Evolutionary conservation across 2,113 vertebrate genomes (phyloP).

Genomic region (Mionectes macconnelli): DNA sequence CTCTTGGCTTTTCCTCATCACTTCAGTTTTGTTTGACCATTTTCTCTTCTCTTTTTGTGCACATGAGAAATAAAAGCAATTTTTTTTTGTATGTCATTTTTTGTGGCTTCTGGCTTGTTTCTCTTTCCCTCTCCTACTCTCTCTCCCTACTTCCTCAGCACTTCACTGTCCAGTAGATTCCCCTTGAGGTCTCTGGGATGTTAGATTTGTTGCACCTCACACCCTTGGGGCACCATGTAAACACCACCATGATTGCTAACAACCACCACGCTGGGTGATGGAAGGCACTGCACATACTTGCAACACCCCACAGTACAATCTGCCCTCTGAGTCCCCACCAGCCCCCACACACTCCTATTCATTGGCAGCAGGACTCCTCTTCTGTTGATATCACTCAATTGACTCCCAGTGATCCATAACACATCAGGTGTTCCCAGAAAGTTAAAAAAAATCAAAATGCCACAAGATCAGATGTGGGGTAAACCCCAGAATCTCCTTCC

Average conservation of each 20-base stretch:
- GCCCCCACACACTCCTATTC: neutral
- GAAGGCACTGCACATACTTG: neutral
- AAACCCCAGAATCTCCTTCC: neutral
- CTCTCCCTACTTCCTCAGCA: neutral
- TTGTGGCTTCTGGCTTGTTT: constrained; percentile 61
- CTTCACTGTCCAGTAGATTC: neutral
- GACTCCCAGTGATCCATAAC: constrained; percentile 1
- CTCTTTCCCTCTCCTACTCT: neutral
- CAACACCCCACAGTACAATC: neutral
- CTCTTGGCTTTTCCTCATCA: constrained; percentile 81
- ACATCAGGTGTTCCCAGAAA: neutral
- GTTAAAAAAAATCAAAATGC: neutral
- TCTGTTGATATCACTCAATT: neutral
- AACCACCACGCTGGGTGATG: fast-evolving
- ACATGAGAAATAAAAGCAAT: constrained; percentile 90
- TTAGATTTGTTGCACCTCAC: neutral
- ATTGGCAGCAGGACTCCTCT: neutral
- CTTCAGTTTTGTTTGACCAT: constrained; percentile 80
- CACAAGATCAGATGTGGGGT: neutral
- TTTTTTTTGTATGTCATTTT: constrained; percentile 82
- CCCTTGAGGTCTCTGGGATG: neutral
- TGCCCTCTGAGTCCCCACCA: neutral
- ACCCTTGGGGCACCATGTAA: neutral
- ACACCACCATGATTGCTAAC: neutral
- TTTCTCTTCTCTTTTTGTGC: constrained; percentile 78